Conservation (phyloP, 1,140 invertebrate genomes). For the Anastatus disparis region DNA sequence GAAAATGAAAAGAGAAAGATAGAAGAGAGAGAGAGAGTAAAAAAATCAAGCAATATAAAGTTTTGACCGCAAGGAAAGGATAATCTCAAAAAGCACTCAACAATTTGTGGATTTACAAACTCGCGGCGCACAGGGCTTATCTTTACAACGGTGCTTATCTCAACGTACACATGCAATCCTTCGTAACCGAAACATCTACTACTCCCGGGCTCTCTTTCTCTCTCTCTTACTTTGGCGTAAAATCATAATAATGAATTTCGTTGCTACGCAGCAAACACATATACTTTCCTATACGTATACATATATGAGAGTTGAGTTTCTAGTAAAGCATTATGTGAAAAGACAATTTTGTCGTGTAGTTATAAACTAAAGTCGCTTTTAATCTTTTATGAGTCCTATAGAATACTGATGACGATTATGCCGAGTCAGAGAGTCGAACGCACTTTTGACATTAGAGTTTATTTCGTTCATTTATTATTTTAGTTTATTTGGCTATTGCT, state of each 20-base stretch:
- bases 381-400: slow-evolving; percentile 33
- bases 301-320: no score
- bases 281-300: no score
- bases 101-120: slow-evolving; percentile 41
- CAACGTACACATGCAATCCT: slow-evolving; percentile 28
- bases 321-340: slow-evolving; percentile 31
- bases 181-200: no score
- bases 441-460: not conserved
- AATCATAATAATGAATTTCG: slow-evolving; percentile 40
- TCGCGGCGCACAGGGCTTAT: slow-evolving; percentile 24
- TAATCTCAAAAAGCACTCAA: slow-evolving; percentile 41
- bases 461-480: slow-evolving; percentile 43
- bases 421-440: not conserved
- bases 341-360: slow-evolving; percentile 31
- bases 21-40: not conserved
- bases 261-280: no score
- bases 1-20: not conserved
- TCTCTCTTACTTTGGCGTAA: no score
- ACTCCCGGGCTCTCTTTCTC: no score
- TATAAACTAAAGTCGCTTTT: slow-evolving; percentile 35
- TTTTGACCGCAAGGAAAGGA: slow-evolving; percentile 33
- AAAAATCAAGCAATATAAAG: slow-evolving; percentile 27
- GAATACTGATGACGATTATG: slow-evolving; percentile 9
- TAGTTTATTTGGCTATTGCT: no score
- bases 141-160: slow-evolving; percentile 38